Evolutionary conservation across 1,140 invertebrate species (phyloP).

Genomic region (Cepaea nemoralis): DNA sequence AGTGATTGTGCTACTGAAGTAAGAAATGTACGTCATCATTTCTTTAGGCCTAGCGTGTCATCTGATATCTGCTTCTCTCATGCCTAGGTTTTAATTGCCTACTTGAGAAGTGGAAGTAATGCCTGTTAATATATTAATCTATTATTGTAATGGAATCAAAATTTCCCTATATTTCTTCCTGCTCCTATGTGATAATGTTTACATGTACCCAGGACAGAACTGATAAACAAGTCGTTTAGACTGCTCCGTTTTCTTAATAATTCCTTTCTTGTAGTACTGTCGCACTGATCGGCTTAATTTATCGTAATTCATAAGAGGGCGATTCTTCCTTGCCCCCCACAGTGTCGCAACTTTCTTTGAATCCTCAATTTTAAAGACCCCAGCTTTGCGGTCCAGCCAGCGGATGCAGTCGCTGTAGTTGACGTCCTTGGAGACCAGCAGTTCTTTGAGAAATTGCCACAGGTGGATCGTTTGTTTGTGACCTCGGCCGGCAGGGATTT

Average conservation of each 20-base stretch:
- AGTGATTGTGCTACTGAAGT: too few species aligned
- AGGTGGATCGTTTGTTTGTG: slow-evolving; percentile 83
- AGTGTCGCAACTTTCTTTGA: slow-evolving; percentile 93
- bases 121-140: too few species aligned
- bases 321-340: slow-evolving; percentile 97
- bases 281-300: slow-evolving; percentile 96
- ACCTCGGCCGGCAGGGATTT: background rate
- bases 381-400: slow-evolving; percentile 87
- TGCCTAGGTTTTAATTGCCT: too few species aligned
- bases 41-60: too few species aligned
- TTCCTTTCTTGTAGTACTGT: slow-evolving; percentile 99
- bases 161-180: too few species aligned
- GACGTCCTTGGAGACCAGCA: slow-evolving; percentile 88
- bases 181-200: too few species aligned
- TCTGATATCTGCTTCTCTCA: too few species aligned
- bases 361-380: slow-evolving; percentile 99
- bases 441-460: slow-evolving; percentile 99
- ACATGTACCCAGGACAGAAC: slow-evolving; percentile 91
- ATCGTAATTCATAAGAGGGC: slow-evolving; percentile 99
- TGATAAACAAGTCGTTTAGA: slow-evolving; percentile 98
- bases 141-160: too few species aligned
- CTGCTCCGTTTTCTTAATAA: slow-evolving; percentile 99
- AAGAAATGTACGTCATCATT: too few species aligned
- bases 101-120: too few species aligned
- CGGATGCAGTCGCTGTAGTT: slow-evolving; percentile 93